Percentiles rank a stretch among this genome's conserved stretches.
phyloP scores from a whole-genome alignment of 64 coral and sea anemone genomes.

The Acropora tenuis region DNA sequence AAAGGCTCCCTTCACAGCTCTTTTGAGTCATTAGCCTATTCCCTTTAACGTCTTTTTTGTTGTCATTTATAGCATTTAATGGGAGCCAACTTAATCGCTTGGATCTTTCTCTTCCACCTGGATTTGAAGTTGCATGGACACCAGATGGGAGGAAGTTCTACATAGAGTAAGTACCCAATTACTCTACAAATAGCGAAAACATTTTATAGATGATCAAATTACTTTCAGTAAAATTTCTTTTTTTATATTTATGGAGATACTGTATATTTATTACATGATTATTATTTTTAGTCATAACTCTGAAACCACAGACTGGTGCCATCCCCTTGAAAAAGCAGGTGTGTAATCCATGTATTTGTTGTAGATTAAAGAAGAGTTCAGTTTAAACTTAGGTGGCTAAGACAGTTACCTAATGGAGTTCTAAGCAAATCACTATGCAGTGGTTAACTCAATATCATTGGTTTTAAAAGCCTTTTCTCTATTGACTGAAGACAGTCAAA shows the following conservation, averaged over 20 bases:
- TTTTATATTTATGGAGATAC: background rate
- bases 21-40: too few species aligned
- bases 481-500: background rate
- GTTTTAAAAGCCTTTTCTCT: too few species aligned
- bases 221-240: background rate
- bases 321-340: constrained; percentile 95
- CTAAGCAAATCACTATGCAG: too few species aligned
- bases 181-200: background rate
- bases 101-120: constrained; percentile 86
- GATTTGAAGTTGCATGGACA: constrained; percentile 87
- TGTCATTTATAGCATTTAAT: constrained; percentile 45
- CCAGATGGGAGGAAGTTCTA: constrained; percentile 92
- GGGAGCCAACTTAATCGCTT: constrained; percentile 51
- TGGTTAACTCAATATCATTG: too few species aligned
- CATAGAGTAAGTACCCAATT: constrained; percentile 81
- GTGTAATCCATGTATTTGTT: background rate
- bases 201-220: too few species aligned
- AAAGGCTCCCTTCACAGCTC: too few species aligned
- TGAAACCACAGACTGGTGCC: constrained; percentile 90
- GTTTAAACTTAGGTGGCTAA: too few species aligned
- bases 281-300: constrained; percentile 80
- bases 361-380: too few species aligned
- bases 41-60: background rate
- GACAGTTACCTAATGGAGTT: too few species aligned
- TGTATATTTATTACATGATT: background rate